Evolutionary conservation across 1,140 invertebrate genomes (phyloP), one percentile per base, ranked within the genome.

Genomic region (Euglossa dilemma): DNA sequence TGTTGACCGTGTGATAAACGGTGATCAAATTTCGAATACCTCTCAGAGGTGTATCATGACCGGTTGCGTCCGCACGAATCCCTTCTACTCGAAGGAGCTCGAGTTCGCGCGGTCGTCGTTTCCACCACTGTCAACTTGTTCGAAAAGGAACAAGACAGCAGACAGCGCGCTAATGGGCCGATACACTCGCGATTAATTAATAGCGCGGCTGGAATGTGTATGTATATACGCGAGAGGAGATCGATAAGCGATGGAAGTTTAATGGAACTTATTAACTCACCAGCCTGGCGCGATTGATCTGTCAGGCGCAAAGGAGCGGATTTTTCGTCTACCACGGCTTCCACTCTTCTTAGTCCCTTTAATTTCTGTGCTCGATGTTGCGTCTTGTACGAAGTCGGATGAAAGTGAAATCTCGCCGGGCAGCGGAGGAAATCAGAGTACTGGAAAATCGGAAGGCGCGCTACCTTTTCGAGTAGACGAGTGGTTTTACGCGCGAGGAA

Each of bases 1-100:
- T 43, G 56, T 78, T 61, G 71, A 54, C 54, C 16, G 59, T 43
- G 69, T 85, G 85, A 90, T 87, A 89, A 85, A 89, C 87, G 77
- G 63, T 61, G 70, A 87, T 87, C 71, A 83, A 72, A 80, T 85
- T 81, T 69, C 50, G 67, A 77, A 86, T 69, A 45, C 64, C 50
- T 52, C 66, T 69, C 47, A 63, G 69, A 80, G 36, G n/a, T 47
- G 80, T 85, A 85, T 79, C 83, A 43, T 20, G 47, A 74, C 43
- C 50, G 20, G 6, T 61, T 61, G 61, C 56, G 63, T 56, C 16
- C 54, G 63, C 59, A 76, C 73, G 85, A 89, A 89, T 85, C 45
- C 69, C 66, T 74, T 79, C 86, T 36, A 36, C 85, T 82, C 73
- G 64, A 20, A 45, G 52, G 54, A 52, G 72, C 43, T n/a, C n/a